Base-by-base conservation (phyloP, 2,113 vertebrate genomes). In the Pterocles gutturalis region DNA sequence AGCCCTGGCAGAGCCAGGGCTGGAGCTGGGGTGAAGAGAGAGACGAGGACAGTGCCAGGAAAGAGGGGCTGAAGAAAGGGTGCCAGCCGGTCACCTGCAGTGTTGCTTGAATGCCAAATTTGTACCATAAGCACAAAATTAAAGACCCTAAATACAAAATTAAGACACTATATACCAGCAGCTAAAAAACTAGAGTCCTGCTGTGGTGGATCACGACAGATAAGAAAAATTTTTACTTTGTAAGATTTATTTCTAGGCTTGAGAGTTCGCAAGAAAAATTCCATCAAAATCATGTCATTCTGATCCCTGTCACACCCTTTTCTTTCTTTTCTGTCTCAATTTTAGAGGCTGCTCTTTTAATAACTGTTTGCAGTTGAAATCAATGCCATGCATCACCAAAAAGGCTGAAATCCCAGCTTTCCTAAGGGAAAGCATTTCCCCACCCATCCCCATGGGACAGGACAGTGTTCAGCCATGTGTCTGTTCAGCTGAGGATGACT, bases 271-370 rank as follows among this genome's bases (percentile, higher is more conserved):
- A 71, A 90, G 77, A 46, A 94, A 83, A 88, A 75, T 60, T 60
- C 24, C 0, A 67, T 91, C 26, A 60, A 82, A 90, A 89, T 45
- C 0, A 0, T 60, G 60, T 89, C 1, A 0, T 95, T 89, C 64
- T 69, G 80, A 87, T 95, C 92, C 72, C 28, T 0, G 0, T 64
- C 72, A 79, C 89, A 92, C 67, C 51, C 26, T 92, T 93, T 86
- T 69, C 55, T 61, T 96, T 85, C 54, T 89, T 84, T 92, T 89
- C 80, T 46, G 24, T 76, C 77, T 82, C 62, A 69, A 86, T 51
- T 88, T 93, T 69, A 73, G 10, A 77, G 57, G 33, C 57, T 92
- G 69, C 77, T 92, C 58, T 89, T 96, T 92, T 92, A 89, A 57
- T 83, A 89, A 65, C 65, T 54, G 41, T 57, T 93, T 81, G 77